Conservation (phyloP, 2,888 invertebrate genomes). For the Tipula helvola region DNA sequence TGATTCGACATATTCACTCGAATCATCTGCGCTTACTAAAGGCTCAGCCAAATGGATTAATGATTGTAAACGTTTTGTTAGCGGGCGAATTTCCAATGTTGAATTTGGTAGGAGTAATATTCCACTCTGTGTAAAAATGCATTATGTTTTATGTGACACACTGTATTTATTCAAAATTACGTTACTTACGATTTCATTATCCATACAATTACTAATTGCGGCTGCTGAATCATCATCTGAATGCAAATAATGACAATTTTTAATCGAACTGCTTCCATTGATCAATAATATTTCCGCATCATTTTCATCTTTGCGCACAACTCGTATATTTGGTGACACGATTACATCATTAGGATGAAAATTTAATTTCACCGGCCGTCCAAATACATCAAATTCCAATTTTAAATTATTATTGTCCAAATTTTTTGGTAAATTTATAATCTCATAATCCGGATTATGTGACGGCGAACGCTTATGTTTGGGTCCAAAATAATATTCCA, state of each 20-base stretch:
- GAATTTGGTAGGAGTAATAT: slow-evolving; percentile 52
- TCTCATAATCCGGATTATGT: neutral
- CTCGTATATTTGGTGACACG: slow-evolving; percentile 45
- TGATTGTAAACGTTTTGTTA: slow-evolving; percentile 36
- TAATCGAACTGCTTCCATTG: slow-evolving; percentile 30
- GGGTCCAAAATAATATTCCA: slow-evolving; percentile 8
- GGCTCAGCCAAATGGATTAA: slow-evolving; percentile 23
- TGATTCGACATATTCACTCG: neutral
- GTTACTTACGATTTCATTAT: slow-evolving; percentile 46
- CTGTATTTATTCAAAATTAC: neutral
- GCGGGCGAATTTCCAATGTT: slow-evolving; percentile 56
- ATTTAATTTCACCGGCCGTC: slow-evolving; percentile 46
- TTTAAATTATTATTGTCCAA: neutral
- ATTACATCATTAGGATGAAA: slow-evolving; percentile 49
- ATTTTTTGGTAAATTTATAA: neutral
- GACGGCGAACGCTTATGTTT: neutral
- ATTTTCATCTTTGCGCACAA: slow-evolving; percentile 39
- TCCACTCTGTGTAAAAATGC: slow-evolving; percentile 42
- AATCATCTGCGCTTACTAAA: neutral
- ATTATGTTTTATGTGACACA: neutral
- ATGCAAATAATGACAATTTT: slow-evolving; percentile 54
- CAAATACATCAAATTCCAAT: slow-evolving; percentile 16
- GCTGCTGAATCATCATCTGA: slow-evolving; percentile 44
- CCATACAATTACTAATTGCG: slow-evolving; percentile 53
- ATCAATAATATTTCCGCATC: slow-evolving; percentile 30